Evolutionary conservation across 92 coral and sea anemone species (phyloP).

Genomic region (Porites divaricata): DNA sequence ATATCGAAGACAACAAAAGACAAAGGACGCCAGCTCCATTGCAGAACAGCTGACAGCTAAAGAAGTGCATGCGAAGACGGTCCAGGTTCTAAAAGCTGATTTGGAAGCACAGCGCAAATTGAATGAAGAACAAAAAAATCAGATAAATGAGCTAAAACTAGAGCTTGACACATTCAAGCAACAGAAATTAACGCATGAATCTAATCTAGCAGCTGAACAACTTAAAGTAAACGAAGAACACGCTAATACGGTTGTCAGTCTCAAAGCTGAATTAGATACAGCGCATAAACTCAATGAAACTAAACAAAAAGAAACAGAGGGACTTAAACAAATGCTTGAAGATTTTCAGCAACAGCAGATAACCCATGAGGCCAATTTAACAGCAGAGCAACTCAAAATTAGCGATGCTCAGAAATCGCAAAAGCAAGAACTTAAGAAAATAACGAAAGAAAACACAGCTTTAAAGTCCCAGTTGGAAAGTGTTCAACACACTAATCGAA

Average conservation of each 20-base stretch:
- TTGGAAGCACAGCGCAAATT: conserved; percentile 12
- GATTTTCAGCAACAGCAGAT: conserved; percentile 52
- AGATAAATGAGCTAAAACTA: conserved; percentile 18
- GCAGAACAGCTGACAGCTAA: conserved; percentile 32
- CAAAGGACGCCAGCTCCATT: conserved; percentile 9
- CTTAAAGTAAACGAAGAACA: conserved; percentile 49
- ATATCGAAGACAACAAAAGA: conserved; percentile 23
- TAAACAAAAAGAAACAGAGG: conserved; percentile 27
- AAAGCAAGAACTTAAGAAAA: conserved; percentile 34
- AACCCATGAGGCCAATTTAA: conserved; percentile 59
- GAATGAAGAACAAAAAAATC: conserved; percentile 21
- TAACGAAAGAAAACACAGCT: conserved; percentile 45
- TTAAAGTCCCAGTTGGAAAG: conserved; percentile 52
- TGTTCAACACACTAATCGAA: conserved; percentile 19
- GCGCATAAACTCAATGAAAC: conserved; percentile 33
- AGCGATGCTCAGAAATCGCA: conserved; percentile 39
- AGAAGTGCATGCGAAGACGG: conserved; percentile 28
- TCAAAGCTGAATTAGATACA: conserved; percentile 46
- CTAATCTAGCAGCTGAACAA: conserved; percentile 62
- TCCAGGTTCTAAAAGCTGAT: conserved; percentile 27
- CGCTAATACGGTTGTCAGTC: conserved; percentile 18
- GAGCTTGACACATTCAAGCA: conserved; percentile 45
- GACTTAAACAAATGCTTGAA: conserved; percentile 36
- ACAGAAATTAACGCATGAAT: conserved; percentile 47
- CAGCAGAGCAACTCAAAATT: conserved; percentile 62